These are phyloP conservation scores for Erinaceus europaeus DNA, from an alignment of 2,113 vertebrate genomes.

Conservation along the genomic window DNA sequence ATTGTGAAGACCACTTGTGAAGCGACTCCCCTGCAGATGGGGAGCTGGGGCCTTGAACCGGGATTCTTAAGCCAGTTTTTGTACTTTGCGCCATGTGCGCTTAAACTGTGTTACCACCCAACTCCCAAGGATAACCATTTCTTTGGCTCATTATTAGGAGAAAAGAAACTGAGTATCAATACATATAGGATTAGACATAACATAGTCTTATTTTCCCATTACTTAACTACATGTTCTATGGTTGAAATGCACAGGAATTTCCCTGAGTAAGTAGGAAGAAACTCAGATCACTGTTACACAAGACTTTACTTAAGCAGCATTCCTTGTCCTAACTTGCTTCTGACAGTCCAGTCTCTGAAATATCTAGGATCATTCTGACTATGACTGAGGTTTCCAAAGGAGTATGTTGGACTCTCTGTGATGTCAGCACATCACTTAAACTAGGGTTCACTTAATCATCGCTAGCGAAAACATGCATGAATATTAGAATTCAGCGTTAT, in stretches of 20 bases:
- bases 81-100: too few species aligned
- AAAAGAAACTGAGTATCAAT: not conserved
- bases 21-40: too few species aligned
- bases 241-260: not conserved
- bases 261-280: not conserved
- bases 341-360: not conserved
- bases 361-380: not conserved
- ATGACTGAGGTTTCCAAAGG: not conserved
- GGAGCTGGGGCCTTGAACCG: too few species aligned
- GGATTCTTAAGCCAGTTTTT: too few species aligned
- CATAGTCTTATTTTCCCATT: not conserved
- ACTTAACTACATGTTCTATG: not conserved
- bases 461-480: not conserved
- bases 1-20: too few species aligned
- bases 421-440: not conserved
- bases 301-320: not conserved
- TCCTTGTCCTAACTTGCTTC: not conserved
- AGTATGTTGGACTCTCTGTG: not conserved
- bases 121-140: too few species aligned
- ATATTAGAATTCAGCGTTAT: not conserved
- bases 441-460: not conserved
- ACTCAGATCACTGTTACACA: not conserved
- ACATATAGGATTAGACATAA: not conserved
- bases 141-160: conserved; percentile 6
- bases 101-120: too few species aligned